A percentile compares a stretch with the other conserved stretches of the same genome.
Evolutionary conservation across 2,888 invertebrate species (phyloP).

Genomic region (Dynastes maya): DNA sequence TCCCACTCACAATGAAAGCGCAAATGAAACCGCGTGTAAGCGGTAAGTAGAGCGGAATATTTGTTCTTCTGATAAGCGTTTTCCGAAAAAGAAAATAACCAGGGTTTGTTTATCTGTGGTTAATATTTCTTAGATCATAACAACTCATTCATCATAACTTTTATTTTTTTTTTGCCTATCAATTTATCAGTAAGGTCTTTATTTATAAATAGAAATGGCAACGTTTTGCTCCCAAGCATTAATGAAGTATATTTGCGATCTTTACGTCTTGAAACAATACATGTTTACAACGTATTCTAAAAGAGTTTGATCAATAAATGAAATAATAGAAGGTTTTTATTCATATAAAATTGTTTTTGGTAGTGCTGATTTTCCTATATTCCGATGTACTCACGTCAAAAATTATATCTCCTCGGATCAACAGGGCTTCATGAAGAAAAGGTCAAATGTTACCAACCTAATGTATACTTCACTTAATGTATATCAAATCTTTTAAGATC

Average conservation of each 20-base stretch:
- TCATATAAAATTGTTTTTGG: no score
- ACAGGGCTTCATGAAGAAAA: no score
- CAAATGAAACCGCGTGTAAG: constrained; percentile 35
- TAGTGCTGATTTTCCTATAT: no score
- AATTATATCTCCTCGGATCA: no score
- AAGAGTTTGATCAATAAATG: no score
- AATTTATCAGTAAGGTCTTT: constrained; percentile 19
- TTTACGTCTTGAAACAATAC: not conserved
- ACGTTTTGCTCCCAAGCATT: constrained; percentile 21
- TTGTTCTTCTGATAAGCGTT: constrained; percentile 19
- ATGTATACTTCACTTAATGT: no score
- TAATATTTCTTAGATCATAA: constrained; percentile 12
- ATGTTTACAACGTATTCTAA: not conserved
- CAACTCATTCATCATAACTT: constrained; percentile 21
- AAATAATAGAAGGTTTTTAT: no score
- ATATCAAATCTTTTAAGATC: no score
- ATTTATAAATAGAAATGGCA: constrained; percentile 27
- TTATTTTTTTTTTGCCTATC: constrained; percentile 4
- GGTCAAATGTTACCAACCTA: no score
- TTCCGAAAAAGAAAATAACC: constrained; percentile 12
- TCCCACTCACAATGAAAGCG: not conserved
- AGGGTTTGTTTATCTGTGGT: not conserved
- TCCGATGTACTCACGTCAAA: no score
- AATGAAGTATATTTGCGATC: constrained; percentile 22
- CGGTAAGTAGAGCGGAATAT: constrained; percentile 30